Evolutionary conservation across 2,888 invertebrate genomes (phyloP), one percentile per base, ranked within the genome.

Genomic region (Synanthedon formicaeformis): DNA sequence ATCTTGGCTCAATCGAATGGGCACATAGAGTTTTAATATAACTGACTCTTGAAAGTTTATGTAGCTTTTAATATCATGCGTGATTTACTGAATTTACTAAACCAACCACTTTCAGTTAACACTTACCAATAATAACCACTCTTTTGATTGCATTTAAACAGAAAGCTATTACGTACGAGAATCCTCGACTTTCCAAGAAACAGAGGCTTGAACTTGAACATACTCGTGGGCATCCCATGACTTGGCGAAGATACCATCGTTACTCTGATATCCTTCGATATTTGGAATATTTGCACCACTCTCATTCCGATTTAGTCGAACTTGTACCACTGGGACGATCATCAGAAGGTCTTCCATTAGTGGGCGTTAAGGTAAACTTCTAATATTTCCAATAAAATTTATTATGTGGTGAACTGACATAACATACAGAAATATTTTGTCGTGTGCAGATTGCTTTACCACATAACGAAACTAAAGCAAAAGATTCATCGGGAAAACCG

Each of bases 201-300:
- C 90, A 91, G 58, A 80, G 90, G 55, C 69, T 90, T 11, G 90
- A 91, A 62, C 65, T 91, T 50, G 89, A 90, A 57, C 88, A 85
- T 23, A 67, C 77, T 27, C 86, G 89, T 55, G 91, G 90, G 1
- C 92, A 92, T 61, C 89, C 90, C 1, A 84, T 92, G 89, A 92
- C 92, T 1, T 93, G 93, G 93, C 88, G 90, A 52, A 87, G 91
- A 50, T 94, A 93, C 66, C 92, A 93, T 65, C 89, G 92, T 52
- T 92, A 92, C 64, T 89, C 90, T 65, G 93, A 93, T 57, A 93
- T 93, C 41, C 70, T 91, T 41, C 89, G 89, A 34, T 93, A 92
- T 69, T 69, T 94, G 66, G 92, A 94, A 62, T 90, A 91, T 58
- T 70, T 94, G 57, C 91, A 91, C 49, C 81, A 88, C 58, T 89